A percentile compares a stretch with the other conserved stretches of the same genome.
phyloP scores from a whole-genome alignment of 2,113 vertebrate genomes.

The Ovis aries region DNA sequence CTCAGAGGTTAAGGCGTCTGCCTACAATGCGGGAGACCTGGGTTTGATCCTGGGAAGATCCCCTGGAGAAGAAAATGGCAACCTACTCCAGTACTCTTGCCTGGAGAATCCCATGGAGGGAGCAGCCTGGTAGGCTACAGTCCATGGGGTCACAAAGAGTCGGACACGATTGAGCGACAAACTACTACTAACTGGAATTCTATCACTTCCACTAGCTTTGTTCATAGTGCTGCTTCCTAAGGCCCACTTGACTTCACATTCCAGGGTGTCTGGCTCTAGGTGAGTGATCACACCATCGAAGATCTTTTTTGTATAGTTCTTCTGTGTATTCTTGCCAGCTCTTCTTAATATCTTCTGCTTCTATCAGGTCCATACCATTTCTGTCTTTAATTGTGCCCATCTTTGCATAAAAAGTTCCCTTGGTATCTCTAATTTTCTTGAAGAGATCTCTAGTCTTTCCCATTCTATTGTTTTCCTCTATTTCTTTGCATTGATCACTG shows the following conservation, averaged over 20 bases:
- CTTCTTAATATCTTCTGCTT: background rate
- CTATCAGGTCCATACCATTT: background rate
- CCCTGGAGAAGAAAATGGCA: no score
- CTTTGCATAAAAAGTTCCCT: background rate
- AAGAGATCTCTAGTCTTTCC: background rate
- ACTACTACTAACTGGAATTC: background rate
- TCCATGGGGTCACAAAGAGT: no score
- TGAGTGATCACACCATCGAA: background rate
- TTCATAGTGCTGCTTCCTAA: background rate
- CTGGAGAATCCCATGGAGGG: no score
- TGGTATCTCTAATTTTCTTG: background rate
- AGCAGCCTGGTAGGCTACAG: no score
- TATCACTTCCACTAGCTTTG: background rate
- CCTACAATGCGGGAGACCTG: no score
- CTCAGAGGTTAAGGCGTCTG: no score
- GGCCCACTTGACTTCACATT: background rate
- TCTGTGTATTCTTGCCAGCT: background rate
- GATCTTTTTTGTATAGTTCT: background rate
- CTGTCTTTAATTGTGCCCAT: background rate
- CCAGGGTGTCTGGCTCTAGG: background rate
- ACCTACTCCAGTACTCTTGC: no score
- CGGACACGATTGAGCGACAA: no score
- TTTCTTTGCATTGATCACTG: background rate
- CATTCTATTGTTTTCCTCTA: background rate
- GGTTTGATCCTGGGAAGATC: no score